Conservation (phyloP, 2,797 vertebrate genomes). For the Hemibagrus guttatus region DNA sequence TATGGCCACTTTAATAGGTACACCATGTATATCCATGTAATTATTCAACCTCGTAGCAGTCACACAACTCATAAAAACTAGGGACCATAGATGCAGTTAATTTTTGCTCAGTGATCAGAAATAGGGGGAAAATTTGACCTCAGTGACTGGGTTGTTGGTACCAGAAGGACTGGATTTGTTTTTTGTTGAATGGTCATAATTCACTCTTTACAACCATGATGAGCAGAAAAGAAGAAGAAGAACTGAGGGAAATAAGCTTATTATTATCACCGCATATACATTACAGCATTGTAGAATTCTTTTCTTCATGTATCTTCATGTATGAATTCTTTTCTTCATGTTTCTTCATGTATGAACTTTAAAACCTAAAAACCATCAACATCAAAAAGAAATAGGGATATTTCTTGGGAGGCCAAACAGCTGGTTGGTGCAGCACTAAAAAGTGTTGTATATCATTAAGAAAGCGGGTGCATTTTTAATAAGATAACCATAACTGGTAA, state of each 20-base stretch:
- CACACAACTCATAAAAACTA: neutral
- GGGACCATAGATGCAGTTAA: neutral
- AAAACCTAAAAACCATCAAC: neutral
- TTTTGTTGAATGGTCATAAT: neutral
- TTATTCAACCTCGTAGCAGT: neutral
- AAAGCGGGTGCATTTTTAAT: neutral
- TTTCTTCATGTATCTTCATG: too few relatives aligned
- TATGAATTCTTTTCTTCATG: too few relatives aligned
- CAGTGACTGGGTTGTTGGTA: neutral
- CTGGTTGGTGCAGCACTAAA: neutral
- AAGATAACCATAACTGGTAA: neutral
- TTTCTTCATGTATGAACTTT: too few relatives aligned
- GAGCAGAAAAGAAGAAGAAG: neutral
- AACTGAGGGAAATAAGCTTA: too few relatives aligned
- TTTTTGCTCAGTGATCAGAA: neutral
- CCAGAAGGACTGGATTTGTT: neutral
- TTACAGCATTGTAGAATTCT: too few relatives aligned
- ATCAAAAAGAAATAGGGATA: neutral
- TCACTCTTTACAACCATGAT: neutral
- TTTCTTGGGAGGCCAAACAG: neutral
- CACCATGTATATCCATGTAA: neutral
- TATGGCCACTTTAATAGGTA: neutral
- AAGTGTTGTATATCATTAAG: neutral
- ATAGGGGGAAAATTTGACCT: neutral
- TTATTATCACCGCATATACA: too few relatives aligned